Base-by-base conservation (phyloP, 2,888 invertebrate species). In the Tiphia femorata region DNA sequence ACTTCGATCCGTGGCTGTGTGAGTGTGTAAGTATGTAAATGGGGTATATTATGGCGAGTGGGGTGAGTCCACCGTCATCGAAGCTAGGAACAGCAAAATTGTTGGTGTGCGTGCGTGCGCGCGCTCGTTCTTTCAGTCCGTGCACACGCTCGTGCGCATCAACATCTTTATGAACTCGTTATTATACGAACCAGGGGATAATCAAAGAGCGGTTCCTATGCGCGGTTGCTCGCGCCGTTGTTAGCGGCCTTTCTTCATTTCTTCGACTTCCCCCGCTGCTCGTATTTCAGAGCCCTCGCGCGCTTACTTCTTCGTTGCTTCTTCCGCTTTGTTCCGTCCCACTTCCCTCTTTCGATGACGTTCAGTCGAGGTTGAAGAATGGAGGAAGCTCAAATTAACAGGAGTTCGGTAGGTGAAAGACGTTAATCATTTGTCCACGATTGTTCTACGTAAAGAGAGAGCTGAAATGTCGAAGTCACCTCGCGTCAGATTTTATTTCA, bases 141-240 rank as follows among this genome's bases (percentile, higher is more conserved):
- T 41, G 57, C 65, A 50, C 58, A 58, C 62, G 59, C 64, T n/a
- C n/a, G 61, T 64, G 71, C 75, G 73, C 74, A 72, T 72, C 76
- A 73, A 75, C 74, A 73, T 76, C 77, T 80, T 81, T 80, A 79
- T 79, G 79, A 80, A 80, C 80, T 79, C 75, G 78, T 81, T 81
- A 80, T 81, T 80, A 75, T 73, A 73, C 76, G 71, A 68, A 75
- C 62, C 72, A 73, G 70, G 70, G 72, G 79, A 80, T 81, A 81
- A 81, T 81, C 80, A 80, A 78, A 80, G 79, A 80, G 78, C 78
- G 78, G 79, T 71, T 69, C 67, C 67, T 67, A 64, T 64, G 65
- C 19, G 42, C 47, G 50, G 38, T 53, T 41, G 43, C 49, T 59
- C 33, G n/a, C n/a, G 48, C 58, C 52, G 43, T 52, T 67, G 47